phyloP scores from a whole-genome alignment of 2,888 invertebrate species.

The Amphipyra berbera region DNA sequence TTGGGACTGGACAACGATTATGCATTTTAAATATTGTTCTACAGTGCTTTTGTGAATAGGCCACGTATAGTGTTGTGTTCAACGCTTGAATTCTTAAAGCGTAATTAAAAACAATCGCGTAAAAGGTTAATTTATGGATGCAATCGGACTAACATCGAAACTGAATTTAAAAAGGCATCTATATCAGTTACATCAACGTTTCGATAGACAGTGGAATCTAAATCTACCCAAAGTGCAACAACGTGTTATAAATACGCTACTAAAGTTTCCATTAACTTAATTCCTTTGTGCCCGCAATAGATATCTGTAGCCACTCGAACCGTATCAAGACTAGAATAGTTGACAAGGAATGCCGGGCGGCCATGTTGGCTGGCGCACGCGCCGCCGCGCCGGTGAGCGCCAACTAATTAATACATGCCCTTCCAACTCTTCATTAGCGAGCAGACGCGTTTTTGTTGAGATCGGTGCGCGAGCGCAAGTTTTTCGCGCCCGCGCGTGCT shows the following conservation, averaged over 20 bases:
- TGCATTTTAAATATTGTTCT: constrained; percentile 43
- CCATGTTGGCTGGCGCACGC: constrained; percentile 75
- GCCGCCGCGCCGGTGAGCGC: constrained; percentile 81
- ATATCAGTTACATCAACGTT: constrained; percentile 11
- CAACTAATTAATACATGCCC: constrained; percentile 81
- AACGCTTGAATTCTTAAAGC: constrained; percentile 44
- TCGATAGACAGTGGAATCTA: constrained; percentile 17
- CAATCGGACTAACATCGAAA: constrained; percentile 15
- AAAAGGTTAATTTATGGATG: constrained; percentile 31
- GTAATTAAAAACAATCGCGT: constrained; percentile 33
- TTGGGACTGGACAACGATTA: constrained; percentile 44
- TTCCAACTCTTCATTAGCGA: constrained; percentile 82
- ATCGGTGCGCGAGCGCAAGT: constrained; percentile 48
- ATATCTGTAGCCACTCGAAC: constrained; percentile 50
- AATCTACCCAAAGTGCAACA: constrained; percentile 39
- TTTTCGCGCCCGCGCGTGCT: constrained; percentile 54
- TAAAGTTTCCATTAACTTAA: constrained; percentile 48
- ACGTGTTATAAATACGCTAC: constrained; percentile 32
- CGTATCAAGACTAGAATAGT: constrained; percentile 65
- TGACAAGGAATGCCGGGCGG: constrained; percentile 60
- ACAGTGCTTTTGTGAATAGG: constrained; percentile 28
- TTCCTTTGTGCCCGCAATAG: constrained; percentile 53
- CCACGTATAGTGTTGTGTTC: constrained; percentile 23
- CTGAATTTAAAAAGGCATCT: constrained; percentile 2
- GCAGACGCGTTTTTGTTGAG: constrained; percentile 80